Evolutionary conservation across 1,140 invertebrate species (phyloP).

Genomic region (Pseudomyrmex dendroicus): DNA sequence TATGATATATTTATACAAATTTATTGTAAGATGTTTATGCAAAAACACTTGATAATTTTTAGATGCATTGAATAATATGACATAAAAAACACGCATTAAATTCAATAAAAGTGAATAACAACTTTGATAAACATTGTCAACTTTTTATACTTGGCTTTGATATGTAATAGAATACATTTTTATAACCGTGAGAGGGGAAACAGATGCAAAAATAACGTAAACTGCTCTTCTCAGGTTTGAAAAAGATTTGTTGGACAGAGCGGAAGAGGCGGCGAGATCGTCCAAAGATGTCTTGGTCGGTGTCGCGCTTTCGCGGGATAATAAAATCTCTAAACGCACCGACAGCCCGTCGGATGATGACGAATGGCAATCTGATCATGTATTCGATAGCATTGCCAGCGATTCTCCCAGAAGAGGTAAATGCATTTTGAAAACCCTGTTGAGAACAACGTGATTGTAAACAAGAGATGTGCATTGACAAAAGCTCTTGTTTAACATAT

Average conservation of each 20-base stretch:
- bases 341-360: constrained; percentile 67
- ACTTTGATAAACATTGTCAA: no score
- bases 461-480: neutral
- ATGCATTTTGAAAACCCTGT: neutral
- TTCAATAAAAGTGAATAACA: no score
- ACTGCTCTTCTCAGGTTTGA: constrained; percentile 73
- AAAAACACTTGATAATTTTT: no score
- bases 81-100: no score
- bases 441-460: neutral
- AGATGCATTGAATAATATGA: no score
- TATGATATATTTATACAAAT: no score
- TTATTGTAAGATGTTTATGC: no score
- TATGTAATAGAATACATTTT: no score
- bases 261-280: constrained; percentile 73
- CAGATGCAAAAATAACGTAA: neutral
- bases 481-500: no score
- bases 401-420: constrained; percentile 65
- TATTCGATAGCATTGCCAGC: constrained; percentile 61
- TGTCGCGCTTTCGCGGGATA: constrained; percentile 52
- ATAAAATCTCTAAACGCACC: constrained; percentile 56
- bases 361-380: constrained; percentile 68
- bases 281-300: constrained; percentile 71
- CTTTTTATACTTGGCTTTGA: no score
- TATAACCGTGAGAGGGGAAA: no score
- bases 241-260: constrained; percentile 77